Percentiles rank a stretch among this genome's conserved stretches.
These are phyloP conservation scores for Psammodynastes pulverulentus DNA, from an alignment of 2,113 vertebrate species.

Conservation along the genomic window DNA sequence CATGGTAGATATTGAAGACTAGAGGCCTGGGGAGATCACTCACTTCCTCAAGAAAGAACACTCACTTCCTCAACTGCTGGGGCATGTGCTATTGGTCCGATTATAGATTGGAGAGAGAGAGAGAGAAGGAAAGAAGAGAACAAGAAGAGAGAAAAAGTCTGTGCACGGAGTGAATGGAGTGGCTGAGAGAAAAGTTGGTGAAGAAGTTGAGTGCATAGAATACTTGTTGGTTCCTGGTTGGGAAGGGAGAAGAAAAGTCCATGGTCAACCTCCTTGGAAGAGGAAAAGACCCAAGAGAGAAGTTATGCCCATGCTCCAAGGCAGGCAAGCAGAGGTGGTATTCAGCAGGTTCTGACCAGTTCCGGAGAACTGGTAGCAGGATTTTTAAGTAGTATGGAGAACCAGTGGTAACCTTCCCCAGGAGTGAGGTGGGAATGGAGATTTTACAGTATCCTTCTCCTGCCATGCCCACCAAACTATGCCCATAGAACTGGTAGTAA, in stretches of 20 bases:
- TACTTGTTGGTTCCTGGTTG: neutral
- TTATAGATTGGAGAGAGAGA: neutral
- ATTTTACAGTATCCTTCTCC: no score
- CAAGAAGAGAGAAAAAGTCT: neutral
- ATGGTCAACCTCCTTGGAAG: neutral
- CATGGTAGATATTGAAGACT: neutral
- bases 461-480: no score
- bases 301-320: neutral
- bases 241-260: neutral
- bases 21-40: neutral
- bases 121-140: neutral
- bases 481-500: no score
- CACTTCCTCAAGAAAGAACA: neutral
- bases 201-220: neutral
- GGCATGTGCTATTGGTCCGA: neutral
- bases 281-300: neutral
- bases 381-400: no score
- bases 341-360: no score
- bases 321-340: neutral
- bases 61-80: neutral
- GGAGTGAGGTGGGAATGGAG: no score
- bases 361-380: no score
- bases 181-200: neutral
- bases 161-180: neutral
- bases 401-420: no score